These are phyloP conservation scores for Maylandia zebra DNA, from an alignment of 2,113 vertebrate species.

Conservation along the genomic window DNA sequence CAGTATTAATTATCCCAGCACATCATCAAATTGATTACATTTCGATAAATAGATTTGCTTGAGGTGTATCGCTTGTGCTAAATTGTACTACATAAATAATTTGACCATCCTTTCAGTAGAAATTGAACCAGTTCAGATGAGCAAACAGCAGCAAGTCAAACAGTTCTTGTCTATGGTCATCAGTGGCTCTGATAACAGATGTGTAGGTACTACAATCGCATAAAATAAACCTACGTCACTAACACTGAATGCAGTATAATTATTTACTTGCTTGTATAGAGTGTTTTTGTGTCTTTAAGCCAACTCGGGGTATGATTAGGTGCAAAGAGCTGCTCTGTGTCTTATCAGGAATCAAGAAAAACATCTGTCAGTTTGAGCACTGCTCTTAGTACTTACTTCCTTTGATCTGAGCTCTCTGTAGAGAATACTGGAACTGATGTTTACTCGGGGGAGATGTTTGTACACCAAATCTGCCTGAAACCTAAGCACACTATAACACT, in stretches of 20 bases:
- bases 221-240: background rate
- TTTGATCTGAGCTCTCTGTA: background rate
- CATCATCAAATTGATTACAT: background rate
- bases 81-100: background rate
- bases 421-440: background rate
- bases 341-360: background rate
- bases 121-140: background rate
- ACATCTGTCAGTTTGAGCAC: background rate
- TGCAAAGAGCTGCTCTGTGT: background rate
- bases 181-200: background rate
- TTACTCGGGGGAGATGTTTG: background rate
- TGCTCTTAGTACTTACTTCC: background rate
- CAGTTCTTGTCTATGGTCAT: background rate
- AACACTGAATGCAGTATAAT: background rate
- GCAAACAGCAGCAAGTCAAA: background rate
- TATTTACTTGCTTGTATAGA: background rate
- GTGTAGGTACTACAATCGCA: background rate
- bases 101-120: background rate
- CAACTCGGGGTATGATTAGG: rapidly evolving
- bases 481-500: background rate
- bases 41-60: background rate
- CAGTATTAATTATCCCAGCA: too few relatives aligned
- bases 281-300: background rate
- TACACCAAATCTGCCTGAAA: background rate
- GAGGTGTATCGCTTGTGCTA: background rate